Conservation (phyloP, 2,888 invertebrate species). For the Ectemnius continuus region DNA sequence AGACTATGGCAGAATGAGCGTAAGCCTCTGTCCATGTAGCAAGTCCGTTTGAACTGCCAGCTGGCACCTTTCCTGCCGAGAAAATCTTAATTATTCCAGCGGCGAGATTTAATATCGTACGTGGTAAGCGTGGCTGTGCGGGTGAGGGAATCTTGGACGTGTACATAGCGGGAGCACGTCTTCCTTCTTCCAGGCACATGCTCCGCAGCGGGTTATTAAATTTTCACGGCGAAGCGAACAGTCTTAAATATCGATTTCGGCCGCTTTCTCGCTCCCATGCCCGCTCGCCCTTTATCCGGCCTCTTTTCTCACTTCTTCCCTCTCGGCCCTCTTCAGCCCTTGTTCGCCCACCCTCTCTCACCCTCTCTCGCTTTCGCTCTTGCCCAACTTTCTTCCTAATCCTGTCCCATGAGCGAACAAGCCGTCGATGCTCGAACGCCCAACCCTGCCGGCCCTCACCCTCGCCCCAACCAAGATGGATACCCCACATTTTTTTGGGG, state of each 20-base stretch:
- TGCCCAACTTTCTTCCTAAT: constrained; percentile 37
- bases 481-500: constrained; percentile 45
- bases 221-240: constrained; percentile 68
- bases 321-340: not conserved
- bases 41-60: too few species aligned
- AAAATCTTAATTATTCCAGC: constrained; percentile 69
- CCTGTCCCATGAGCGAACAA: constrained; percentile 39
- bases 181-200: constrained; percentile 54
- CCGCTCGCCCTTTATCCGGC: constrained; percentile 11
- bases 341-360: constrained; percentile 9
- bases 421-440: constrained; percentile 44
- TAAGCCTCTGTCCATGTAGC: too few species aligned
- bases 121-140: constrained; percentile 51
- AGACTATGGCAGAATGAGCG: constrained; percentile 28
- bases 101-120: constrained; percentile 69
- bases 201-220: constrained; percentile 69
- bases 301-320: not conserved
- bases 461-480: constrained; percentile 35
- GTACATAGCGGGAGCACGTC: constrained; percentile 60
- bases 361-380: constrained; percentile 24
- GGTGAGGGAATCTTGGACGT: constrained; percentile 65
- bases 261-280: constrained; percentile 35
- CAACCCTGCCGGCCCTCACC: constrained; percentile 9
- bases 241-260: constrained; percentile 70
- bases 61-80: constrained; percentile 30